Conservation (phyloP, 1,140 invertebrate species). For the Octopus sinensis region DNA sequence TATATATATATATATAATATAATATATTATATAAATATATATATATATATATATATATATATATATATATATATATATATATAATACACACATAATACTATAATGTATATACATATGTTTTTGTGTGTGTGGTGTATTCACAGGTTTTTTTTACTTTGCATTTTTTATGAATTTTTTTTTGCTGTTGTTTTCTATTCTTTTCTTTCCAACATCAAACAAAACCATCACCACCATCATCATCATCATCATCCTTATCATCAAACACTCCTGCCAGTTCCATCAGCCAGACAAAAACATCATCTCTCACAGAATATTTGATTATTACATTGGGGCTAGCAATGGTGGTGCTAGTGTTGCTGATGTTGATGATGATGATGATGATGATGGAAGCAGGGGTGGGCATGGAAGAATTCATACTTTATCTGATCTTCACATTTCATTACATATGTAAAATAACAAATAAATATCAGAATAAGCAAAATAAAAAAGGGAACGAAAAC, state of each 20-base stretch:
- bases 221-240: not conserved
- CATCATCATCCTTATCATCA: not conserved
- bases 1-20: too few relatives aligned
- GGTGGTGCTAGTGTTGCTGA: too few relatives aligned
- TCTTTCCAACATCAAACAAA: not conserved
- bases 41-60: conserved; percentile 2
- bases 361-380: too few relatives aligned
- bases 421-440: not conserved
- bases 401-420: too few relatives aligned
- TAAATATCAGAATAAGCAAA: not conserved
- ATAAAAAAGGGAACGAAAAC: not conserved
- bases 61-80: not conserved
- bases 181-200: not conserved
- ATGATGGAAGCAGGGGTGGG: too few relatives aligned
- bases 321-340: too few relatives aligned
- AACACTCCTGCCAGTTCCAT: not conserved
- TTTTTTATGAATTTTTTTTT: not conserved
- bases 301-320: too few relatives aligned
- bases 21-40: too few relatives aligned
- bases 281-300: too few relatives aligned
- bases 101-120: not conserved
- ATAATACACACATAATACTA: too few relatives aligned
- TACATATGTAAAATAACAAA: not conserved
- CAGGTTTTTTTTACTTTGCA: not conserved
- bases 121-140: not conserved